Evolutionary conservation across 2,113 vertebrate genomes (phyloP), one percentile per base, ranked within the genome.

Genomic region (Otocyon megalotis): DNA sequence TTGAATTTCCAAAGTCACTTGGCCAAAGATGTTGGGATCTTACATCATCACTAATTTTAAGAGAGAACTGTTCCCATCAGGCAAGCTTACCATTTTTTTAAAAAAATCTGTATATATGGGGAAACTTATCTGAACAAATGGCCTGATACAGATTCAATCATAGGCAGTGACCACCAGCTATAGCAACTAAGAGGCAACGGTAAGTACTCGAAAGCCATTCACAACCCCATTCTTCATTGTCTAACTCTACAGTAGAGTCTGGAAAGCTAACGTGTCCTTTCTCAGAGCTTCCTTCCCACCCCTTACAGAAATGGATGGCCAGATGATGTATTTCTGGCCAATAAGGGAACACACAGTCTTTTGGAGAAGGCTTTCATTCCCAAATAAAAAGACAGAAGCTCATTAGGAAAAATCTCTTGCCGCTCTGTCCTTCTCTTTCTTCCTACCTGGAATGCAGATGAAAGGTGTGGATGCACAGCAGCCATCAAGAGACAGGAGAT

Each of bases 81-180:
- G 11, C 19, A 58, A 71, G 30, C 22, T 71, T 6, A 69, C 32
- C 62, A 2, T 19, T 32, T 81, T 81, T 43, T 7, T 6, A 43
- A 43, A 43, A 43, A 43, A 43, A 53, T n/a, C 69, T 80, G 48
- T 56, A 19, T 20, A 62, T 30, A 3, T 5, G 19, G 56, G 16
- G 48, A 82, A 94, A n/a, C 16, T 37, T 71, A 53, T 76, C 37
- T 67, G 63, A 56, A 48, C 77, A 50, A 93, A 84, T 16, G 43
- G 2, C 30, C 80, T 63, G 10, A 16, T 26, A 32, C 3, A 58
- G 56, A 63, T 28, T 62, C 15, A 60, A 8, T 53, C 20, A 48
- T 4, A 17, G 1, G 16, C 15, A 71, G 32, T 4, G 20, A 74
- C 35, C 14, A 5, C 30, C 63, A 43, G 28, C 14, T 32, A 32